A percentile compares a stretch with the other conserved stretches of the same genome.
Evolutionary conservation across 2,888 invertebrate species (phyloP).

Genomic region (Polydrusus tereticollis): DNA sequence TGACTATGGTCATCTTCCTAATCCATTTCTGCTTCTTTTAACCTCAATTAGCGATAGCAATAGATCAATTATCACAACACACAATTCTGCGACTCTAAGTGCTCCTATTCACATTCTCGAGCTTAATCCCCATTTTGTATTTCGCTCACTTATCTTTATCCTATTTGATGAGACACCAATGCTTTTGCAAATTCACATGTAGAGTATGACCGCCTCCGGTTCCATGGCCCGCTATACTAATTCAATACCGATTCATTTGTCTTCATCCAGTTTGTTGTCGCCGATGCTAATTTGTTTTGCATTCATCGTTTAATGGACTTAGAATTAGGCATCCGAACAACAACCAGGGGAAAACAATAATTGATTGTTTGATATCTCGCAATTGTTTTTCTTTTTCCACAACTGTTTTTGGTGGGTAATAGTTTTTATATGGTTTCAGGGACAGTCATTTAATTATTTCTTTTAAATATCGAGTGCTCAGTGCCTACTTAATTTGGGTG

Average conservation of each 20-base stretch:
- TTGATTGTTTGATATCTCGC: constrained; percentile 26
- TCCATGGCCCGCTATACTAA: constrained; percentile 18
- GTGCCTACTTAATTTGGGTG: not conserved
- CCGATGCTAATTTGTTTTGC: constrained; percentile 17
- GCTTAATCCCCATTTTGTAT: too few relatives aligned
- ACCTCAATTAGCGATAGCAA: too few relatives aligned
- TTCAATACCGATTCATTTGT: constrained; percentile 27
- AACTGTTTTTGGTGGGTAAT: not conserved
- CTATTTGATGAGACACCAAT: not conserved
- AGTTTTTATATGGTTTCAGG: constrained; percentile 6
- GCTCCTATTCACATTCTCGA: too few relatives aligned
- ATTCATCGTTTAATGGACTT: constrained; percentile 13
- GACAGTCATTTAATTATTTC: too few relatives aligned
- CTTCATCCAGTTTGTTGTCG: constrained; percentile 20
- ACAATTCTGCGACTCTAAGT: too few relatives aligned
- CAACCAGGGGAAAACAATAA: constrained; percentile 18
- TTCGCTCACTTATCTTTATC: too few relatives aligned
- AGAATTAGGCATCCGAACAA: constrained; percentile 5
- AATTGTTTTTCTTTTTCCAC: constrained; percentile 26
- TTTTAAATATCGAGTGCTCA: too few relatives aligned
- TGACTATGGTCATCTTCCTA: too few relatives aligned
- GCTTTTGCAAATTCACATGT: not conserved
- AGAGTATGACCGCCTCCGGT: not conserved
- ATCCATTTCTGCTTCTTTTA: too few relatives aligned
- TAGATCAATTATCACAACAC: too few relatives aligned